Evolutionary conservation across 2,797 vertebrate genomes (phyloP).

Genomic region (Pogonophryne albipinna): DNA sequence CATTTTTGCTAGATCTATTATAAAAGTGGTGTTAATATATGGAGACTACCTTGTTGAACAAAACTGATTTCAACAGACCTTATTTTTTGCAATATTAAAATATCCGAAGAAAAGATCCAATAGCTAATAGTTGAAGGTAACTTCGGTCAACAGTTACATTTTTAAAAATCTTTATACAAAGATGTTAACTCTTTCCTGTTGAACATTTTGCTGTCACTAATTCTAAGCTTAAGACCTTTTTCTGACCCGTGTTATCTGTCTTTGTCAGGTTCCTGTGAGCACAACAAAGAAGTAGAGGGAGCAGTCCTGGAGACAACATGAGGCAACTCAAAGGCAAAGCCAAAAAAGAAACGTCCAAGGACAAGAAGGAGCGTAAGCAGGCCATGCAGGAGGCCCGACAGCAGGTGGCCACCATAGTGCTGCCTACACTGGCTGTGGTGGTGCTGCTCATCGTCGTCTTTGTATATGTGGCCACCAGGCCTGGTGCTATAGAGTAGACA

Average conservation of each 20-base stretch:
- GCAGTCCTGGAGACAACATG: constrained; percentile 80
- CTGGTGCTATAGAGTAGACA: constrained; percentile 87
- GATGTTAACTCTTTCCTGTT: too few species aligned
- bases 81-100: too few species aligned
- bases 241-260: background rate
- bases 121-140: too few species aligned
- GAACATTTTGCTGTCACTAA: too few species aligned
- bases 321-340: constrained; percentile 98
- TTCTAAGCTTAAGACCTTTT: too few species aligned
- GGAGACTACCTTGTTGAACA: too few species aligned
- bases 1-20: too few species aligned
- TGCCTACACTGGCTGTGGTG: constrained; percentile 92
- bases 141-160: too few species aligned
- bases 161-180: too few species aligned
- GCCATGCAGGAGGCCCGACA: constrained; percentile 97
- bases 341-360: constrained; percentile 96
- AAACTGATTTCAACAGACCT: too few species aligned
- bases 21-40: too few species aligned
- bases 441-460: constrained; percentile 94
- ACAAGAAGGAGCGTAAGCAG: constrained; percentile 98
- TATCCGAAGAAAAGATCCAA: too few species aligned
- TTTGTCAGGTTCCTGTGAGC: constrained; percentile 48
- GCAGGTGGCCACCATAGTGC: constrained; percentile 93
- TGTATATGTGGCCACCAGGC: constrained; percentile 95
- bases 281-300: background rate